Percentiles rank a stretch among this genome's conserved stretches.
Evolutionary conservation across 2,888 invertebrate species (phyloP).

Genomic region (Nomada goodeniana): DNA sequence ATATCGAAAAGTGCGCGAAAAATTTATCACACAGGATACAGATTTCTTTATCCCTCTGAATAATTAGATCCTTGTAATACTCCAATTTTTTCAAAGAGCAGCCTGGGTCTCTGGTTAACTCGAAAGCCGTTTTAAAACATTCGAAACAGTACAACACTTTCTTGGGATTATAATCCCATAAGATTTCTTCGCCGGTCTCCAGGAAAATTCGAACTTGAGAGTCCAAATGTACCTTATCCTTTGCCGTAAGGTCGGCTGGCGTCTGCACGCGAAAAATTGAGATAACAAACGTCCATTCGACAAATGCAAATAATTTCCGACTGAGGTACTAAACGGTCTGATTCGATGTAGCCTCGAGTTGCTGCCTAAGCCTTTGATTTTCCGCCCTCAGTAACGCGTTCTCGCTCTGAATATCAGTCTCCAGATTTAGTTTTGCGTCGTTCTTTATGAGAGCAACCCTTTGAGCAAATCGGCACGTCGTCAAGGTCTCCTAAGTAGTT

Average conservation of each 20-base stretch:
- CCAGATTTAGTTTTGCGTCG: slow-evolving; percentile 83
- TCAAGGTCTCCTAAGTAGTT: slow-evolving; percentile 85
- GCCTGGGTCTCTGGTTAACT: slow-evolving; percentile 29
- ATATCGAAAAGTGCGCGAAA: not conserved
- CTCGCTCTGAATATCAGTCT: slow-evolving; percentile 83
- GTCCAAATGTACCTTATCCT: slow-evolving; percentile 38
- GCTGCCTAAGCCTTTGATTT: slow-evolving; percentile 81
- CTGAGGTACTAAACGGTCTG: slow-evolving; percentile 6
- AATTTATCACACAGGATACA: slow-evolving; percentile 77
- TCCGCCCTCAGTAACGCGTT: slow-evolving; percentile 83
- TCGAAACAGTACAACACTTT: slow-evolving; percentile 81
- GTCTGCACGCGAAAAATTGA: not conserved
- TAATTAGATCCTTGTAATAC: slow-evolving; percentile 78
- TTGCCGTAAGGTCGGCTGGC: slow-evolving; percentile 21
- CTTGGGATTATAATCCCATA: slow-evolving; percentile 74
- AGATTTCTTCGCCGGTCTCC: slow-evolving; percentile 4
- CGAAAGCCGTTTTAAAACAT: slow-evolving; percentile 41
- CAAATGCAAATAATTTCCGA: not conserved
- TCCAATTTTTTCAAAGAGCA: slow-evolving; percentile 63
- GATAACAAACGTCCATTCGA: not conserved
- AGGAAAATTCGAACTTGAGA: slow-evolving; percentile 32
- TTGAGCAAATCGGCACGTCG: slow-evolving; percentile 86
- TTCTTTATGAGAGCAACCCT: slow-evolving; percentile 85
- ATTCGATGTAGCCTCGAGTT: slow-evolving; percentile 72
- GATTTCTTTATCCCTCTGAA: slow-evolving; percentile 82